Conservation (phyloP, 1,140 invertebrate species). For the Drosophila saltans region DNA sequence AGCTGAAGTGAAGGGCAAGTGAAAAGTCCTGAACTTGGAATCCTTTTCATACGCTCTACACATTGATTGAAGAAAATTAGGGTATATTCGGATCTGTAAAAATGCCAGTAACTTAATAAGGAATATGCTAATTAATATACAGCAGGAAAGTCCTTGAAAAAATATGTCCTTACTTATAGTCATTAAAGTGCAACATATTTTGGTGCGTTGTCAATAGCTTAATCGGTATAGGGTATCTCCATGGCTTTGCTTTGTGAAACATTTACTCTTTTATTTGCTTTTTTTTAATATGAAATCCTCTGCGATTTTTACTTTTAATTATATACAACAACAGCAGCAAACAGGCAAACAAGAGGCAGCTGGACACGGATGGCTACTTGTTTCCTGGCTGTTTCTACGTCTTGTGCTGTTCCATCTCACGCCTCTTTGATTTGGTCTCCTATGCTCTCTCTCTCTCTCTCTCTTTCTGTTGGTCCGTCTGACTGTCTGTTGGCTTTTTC, state of each 20-base stretch:
- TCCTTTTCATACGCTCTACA: not conserved
- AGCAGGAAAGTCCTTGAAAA: no score
- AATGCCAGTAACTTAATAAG: no score
- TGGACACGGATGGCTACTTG: slow-evolving; percentile 34
- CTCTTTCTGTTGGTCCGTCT: slow-evolving; percentile 1
- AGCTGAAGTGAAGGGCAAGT: not conserved
- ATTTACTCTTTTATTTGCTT: not conserved
- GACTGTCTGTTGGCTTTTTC: slow-evolving; percentile 11
- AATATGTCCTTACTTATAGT: no score
- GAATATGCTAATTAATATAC: no score
- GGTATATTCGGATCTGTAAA: not conserved
- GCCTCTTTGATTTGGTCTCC: slow-evolving; percentile 60
- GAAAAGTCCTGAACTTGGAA: slow-evolving; percentile 1
- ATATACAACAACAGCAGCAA: slow-evolving; percentile 62
- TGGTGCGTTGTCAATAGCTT: no score
- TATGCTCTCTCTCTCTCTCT: slow-evolving; percentile 28
- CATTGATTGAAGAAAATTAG: not conserved
- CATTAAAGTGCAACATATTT: no score
- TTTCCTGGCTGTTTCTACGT: slow-evolving; percentile 7
- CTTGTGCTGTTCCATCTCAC: slow-evolving; percentile 38
- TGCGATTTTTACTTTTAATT: slow-evolving; percentile 68
- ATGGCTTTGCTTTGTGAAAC: slow-evolving; percentile 19
- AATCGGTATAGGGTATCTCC: not conserved
- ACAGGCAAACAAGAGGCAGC: slow-evolving; percentile 23
- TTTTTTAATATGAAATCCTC: not conserved